phyloP scores from a whole-genome alignment of 2,797 vertebrate genomes.

The Lutjanus campechanus region DNA sequence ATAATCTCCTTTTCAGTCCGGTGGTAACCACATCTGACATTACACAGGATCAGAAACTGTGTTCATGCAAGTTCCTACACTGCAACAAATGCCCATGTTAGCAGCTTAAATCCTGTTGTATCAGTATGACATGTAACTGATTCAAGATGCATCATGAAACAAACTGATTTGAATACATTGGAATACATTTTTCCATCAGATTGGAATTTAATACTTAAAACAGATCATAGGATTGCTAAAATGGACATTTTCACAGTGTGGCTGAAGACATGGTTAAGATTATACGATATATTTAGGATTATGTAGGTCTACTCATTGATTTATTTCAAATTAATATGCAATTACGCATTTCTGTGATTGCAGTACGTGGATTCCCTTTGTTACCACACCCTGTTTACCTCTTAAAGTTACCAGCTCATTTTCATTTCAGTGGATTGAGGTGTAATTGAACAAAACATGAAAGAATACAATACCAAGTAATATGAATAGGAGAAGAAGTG shows the following conservation, averaged over 20 bases:
- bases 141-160: slow-evolving; percentile 13
- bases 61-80: slow-evolving; percentile 42
- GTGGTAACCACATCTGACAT: slow-evolving; percentile 45
- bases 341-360: slow-evolving; percentile 20
- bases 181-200: neutral
- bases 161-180: neutral
- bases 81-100: slow-evolving; percentile 35
- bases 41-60: slow-evolving; percentile 46
- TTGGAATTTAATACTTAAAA: neutral
- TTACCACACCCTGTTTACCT: slow-evolving; percentile 20
- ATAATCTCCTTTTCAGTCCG: slow-evolving; percentile 54
- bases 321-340: slow-evolving; percentile 23
- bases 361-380: neutral
- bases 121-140: slow-evolving; percentile 11
- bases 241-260: slow-evolving; percentile 9
- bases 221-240: neutral
- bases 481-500: slow-evolving; percentile 86
- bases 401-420: slow-evolving; percentile 27
- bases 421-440: slow-evolving; percentile 42
- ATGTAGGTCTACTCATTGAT: neutral
- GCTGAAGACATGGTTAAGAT: neutral
- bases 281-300: slow-evolving; percentile 12
- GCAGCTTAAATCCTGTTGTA: slow-evolving; percentile 35
- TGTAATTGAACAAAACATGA: slow-evolving; percentile 47
- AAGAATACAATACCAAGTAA: slow-evolving; percentile 83